Base-by-base conservation (phyloP, 2,113 vertebrate species). In the human (Homo sapiens) region DNA sequence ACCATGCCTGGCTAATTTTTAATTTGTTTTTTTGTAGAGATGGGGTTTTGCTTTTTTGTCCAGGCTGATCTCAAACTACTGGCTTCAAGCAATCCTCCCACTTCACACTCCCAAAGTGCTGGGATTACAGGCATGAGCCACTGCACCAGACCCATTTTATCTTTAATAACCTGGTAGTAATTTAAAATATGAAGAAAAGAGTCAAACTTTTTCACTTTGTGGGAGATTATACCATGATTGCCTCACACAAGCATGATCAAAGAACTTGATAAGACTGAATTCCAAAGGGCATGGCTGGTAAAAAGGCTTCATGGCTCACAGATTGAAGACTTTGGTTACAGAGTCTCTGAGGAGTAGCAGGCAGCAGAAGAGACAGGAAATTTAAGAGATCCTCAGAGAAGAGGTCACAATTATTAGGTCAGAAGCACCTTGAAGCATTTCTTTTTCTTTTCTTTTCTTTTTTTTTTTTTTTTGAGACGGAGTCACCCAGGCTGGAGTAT, bases 361-460 rank as follows among this genome's bases (percentile, higher is more conserved):
- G 25, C 25, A n/a, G n/a, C 18, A 75, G 25, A 89, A 88, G 23
- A 90, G 45, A 40, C 43, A 59, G 1, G 52, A 43, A 50, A 80
- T 78, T 43, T 43, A 40, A 92, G 61, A 32, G 80, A 40, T 45
- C 13, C 35, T 98, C 70, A 99, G 93, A 99, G 97, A 25, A 99
- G n/a, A 9, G 99, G 99, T 43, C 13, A 12, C 43, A 43, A 13
- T 43, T 75, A 23, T 43, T 76, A 14, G 6, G 13, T 76, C 43
- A 76, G 43, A 43, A 32, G 13, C 25, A 9, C 25, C 14, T 76
- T 76, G 14, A 48, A 76, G 66, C 99, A 98, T 96, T 99, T 99
- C 99, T 99, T 99, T 55, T 55, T 55, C 52, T 52, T 52, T 52
- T 52, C 16, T 52, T 52, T 50, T 52, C 50, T 52, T 52, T 52